phyloP scores from a whole-genome alignment of 2,888 invertebrate species.

The Seira sanloemensis region DNA sequence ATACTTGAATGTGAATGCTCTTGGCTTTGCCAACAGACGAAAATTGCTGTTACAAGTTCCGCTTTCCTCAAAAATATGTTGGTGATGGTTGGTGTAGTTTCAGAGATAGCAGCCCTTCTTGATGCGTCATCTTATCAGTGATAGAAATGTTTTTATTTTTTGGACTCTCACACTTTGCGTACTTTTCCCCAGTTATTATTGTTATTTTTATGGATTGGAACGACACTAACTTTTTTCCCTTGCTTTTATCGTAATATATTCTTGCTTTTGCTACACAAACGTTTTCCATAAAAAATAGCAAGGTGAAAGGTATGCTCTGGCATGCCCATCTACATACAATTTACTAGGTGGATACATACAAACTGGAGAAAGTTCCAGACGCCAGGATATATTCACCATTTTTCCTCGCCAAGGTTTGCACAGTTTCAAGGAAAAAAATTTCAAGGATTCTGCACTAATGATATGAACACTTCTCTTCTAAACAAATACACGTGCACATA shows the following conservation, averaged over 20 bases:
- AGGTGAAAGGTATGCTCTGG: neutral
- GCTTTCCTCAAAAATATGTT: neutral
- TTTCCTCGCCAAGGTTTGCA: no score
- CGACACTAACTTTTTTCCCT: slow-evolving; percentile 45
- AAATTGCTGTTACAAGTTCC: slow-evolving; percentile 61
- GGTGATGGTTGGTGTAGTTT: neutral
- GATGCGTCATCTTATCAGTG: neutral
- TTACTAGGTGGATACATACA: no score
- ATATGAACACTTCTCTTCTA: no score
- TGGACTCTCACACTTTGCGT: neutral
- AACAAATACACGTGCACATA: no score
- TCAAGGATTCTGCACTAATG: no score
- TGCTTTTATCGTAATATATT: slow-evolving; percentile 59
- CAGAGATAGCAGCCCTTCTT: neutral
- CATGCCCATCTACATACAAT: no score
- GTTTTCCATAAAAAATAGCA: neutral
- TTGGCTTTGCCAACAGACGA: slow-evolving; percentile 55
- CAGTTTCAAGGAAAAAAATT: no score
- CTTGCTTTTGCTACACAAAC: neutral
- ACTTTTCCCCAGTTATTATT: slow-evolving; percentile 29
- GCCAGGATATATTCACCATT: no score
- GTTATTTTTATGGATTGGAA: slow-evolving; percentile 53
- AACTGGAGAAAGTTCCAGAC: no score
- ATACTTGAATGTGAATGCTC: slow-evolving; percentile 49
- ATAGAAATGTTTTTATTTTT: neutral